Evolutionary conservation across 2,797 vertebrate species (phyloP).

Genomic region (Phylloscopus collybita): DNA sequence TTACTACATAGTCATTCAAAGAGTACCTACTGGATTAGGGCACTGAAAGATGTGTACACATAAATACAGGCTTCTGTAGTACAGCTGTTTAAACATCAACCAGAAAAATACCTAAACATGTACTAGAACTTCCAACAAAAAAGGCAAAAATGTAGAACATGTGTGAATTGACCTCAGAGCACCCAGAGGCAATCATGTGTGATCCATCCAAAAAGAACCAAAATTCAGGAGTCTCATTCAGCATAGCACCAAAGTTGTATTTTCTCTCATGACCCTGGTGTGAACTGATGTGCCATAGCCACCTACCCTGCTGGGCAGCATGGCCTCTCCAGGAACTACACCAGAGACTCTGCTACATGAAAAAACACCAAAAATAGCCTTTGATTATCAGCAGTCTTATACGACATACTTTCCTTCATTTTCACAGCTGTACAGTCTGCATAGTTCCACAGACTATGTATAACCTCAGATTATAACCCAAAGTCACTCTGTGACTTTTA

Average conservation of each 20-base stretch:
- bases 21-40: neutral
- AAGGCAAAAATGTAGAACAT: neutral
- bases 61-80: neutral
- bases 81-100: neutral
- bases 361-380: neutral
- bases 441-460: neutral
- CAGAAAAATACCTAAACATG: neutral
- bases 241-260: rapidly evolving
- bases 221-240: neutral
- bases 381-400: neutral
- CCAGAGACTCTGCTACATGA: neutral
- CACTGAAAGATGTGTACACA: neutral
- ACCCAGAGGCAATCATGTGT: rapidly evolving
- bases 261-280: neutral
- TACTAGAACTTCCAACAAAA: neutral
- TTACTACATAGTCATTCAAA: neutral
- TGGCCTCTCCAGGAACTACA: too few relatives aligned
- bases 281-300: neutral
- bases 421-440: neutral
- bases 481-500: neutral
- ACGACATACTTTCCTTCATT: neutral
- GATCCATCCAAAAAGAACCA: neutral
- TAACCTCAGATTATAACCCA: neutral
- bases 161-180: neutral
- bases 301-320: rapidly evolving